Base-by-base conservation (phyloP, 35 echinoderm and acorn worm species). In the Holothuria glaberrima region DNA sequence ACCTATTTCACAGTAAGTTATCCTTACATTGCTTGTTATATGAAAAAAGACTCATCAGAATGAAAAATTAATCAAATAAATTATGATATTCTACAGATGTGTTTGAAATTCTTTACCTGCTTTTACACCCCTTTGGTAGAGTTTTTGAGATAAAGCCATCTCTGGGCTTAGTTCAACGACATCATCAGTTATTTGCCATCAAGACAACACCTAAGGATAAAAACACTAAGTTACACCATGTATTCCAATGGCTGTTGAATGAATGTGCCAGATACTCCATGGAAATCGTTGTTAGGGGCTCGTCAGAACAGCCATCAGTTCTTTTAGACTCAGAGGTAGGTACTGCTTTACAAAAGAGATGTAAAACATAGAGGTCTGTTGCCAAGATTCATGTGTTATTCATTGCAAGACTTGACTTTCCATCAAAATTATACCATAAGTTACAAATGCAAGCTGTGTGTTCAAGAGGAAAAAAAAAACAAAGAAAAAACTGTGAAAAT, bases 321-420 rank as follows among this genome's bases (percentile, higher is more conserved):
- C 69, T 99, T 29, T 88, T 99, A 28, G 97, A 99, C 48, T 75
- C 91, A 26, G 83, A 93, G 93, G 97, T 99, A 76, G 88, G 38
- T 7, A 48, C 75, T 64, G 20, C 12, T 89, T 64, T 71, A 36
- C n/a, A 70, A 21, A 1, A 25, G 0, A 54, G 10, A 54, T 14
- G 5, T 54, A 17, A 14, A 9, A 69, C 7, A 1, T 12, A 69
- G 22, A 69, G 16, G 21, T 29, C 3, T 33, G 1, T 18, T 25
- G 22, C 13, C 9, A 9, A 69, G 25, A 69, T 9, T 29, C 31
- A 26, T 24, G 16, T 69, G 66, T 21, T 69, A 29, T 29, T 26
- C 0, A 12, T 12, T 69, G 5, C 13, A 69, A 54, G 50, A 54
- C 62, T 4, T 65, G 62, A 5, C 5, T 65, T 29, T 4, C 20